Conservation (phyloP, 2,888 invertebrate genomes). For the Endomychus coccineus region DNA sequence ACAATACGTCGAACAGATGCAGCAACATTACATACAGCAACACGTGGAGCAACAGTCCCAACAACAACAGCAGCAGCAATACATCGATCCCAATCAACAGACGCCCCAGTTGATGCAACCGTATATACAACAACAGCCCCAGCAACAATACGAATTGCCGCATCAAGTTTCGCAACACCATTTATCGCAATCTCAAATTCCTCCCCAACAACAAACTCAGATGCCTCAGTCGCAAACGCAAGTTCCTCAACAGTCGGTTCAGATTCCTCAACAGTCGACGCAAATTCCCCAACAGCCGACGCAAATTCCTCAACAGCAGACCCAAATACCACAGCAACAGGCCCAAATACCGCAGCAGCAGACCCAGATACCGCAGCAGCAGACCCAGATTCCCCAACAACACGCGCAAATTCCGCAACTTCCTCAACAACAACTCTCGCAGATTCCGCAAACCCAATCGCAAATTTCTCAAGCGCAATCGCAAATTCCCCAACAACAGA, state of each 20-base stretch:
- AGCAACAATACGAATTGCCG: slow-evolving; percentile 25
- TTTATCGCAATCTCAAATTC: slow-evolving; percentile 30
- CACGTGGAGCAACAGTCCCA: slow-evolving; percentile 21
- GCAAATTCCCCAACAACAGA: slow-evolving; percentile 21
- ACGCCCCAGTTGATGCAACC: slow-evolving; percentile 15
- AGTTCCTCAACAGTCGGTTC: slow-evolving; percentile 13
- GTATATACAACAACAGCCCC: slow-evolving; percentile 19
- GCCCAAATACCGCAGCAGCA: slow-evolving; percentile 15
- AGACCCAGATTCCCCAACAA: slow-evolving; percentile 15
- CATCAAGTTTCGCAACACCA: slow-evolving; percentile 31
- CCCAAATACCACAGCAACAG: slow-evolving; percentile 24
- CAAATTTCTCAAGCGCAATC: slow-evolving; percentile 20
- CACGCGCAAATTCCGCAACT: slow-evolving; percentile 5
- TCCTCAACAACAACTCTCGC: slow-evolving; percentile 13
- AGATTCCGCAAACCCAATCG: slow-evolving; percentile 13
- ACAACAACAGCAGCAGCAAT: slow-evolving; percentile 13
- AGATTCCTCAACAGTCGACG: slow-evolving; percentile 22
- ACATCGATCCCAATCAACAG: slow-evolving; percentile 19
- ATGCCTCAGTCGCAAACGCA: slow-evolving; percentile 38
- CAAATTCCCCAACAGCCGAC: slow-evolving; percentile 21
- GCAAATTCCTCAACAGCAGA: slow-evolving; percentile 26
- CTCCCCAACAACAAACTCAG: slow-evolving; percentile 42
- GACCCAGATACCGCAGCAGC: slow-evolving; percentile 17
- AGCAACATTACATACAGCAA: slow-evolving; percentile 12
- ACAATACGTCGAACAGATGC: slow-evolving; percentile 22